Base-by-base conservation (phyloP, 2,797 vertebrate species). In the Antrozous pallidus region DNA sequence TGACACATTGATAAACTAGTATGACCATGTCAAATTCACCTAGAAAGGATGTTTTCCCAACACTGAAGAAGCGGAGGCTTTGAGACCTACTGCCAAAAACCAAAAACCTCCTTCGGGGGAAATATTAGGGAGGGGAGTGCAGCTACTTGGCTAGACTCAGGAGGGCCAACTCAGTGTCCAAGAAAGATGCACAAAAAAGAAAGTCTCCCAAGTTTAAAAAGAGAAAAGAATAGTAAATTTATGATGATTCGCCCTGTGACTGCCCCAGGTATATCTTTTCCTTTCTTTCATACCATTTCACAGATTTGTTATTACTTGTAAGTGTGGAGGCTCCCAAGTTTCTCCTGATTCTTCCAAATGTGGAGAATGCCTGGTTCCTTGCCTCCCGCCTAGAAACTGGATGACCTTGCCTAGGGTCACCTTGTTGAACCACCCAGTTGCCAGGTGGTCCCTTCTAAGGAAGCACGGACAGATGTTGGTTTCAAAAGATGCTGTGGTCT, bases 391-490 rank as follows among this genome's bases (percentile, higher is more conserved):
- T 90, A 88, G 28, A 28, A 70, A 74, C 81, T 85, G 73, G 65
- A 78, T 88, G 70, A 88, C 90, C 88, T 94, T 93, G 86, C 93
- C 94, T 94, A 90, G 73, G 91, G 78, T 70, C 63, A 93, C 90
- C 80, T 85, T 79, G 84, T 49, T 88, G 93, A 93, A 45, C 73
- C 80, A 82, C 83, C 91, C 69, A 20, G 67, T 13, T 85, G 93
- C 67, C 92, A 95, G 75, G 40, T n/a, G 69, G 92, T 88, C 91
- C 91, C 82, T 92, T 94, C 84, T 95, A 95, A 93, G 73, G 89
- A 97, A 88, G 90, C 63, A 94, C 0, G 79, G 83, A 91, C 94
- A 94, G 94, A 16, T 88, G 80, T 63, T 91, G 83, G 63, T 91
- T 87, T 88, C 87, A 92, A 77, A 89, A 61, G 91, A 79, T 61